These are phyloP conservation scores for Sisor rabdophorus DNA, from an alignment of 2,113 vertebrate genomes.

Conservation along the genomic window DNA sequence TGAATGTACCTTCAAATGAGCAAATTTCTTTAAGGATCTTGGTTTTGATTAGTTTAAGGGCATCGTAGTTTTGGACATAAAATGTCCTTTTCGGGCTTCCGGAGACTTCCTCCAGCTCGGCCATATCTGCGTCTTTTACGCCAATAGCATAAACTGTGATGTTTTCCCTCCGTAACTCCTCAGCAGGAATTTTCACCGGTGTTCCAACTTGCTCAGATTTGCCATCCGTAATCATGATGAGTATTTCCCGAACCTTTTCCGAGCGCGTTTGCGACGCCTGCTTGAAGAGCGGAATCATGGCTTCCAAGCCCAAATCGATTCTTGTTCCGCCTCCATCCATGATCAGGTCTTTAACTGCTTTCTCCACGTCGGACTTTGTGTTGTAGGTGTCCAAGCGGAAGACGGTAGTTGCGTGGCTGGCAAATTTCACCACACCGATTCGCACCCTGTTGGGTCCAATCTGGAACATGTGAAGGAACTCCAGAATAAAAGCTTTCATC, in stretches of 20 bases:
- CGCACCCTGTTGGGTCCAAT: slow-evolving; percentile 69
- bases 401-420: slow-evolving; percentile 51
- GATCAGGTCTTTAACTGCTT: slow-evolving; percentile 61
- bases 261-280: slow-evolving; percentile 54
- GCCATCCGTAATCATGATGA: slow-evolving; percentile 79
- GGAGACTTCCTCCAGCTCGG: slow-evolving; percentile 69
- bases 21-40: slow-evolving; percentile 77
- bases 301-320: slow-evolving; percentile 68
- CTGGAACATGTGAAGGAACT: slow-evolving; percentile 67
- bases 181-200: slow-evolving; percentile 61
- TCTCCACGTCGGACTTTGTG: slow-evolving; percentile 53
- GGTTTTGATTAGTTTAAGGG: slow-evolving; percentile 69
- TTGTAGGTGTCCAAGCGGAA: slow-evolving; percentile 59
- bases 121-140: slow-evolving; percentile 61
- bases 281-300: slow-evolving; percentile 68
- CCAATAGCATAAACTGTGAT: slow-evolving; percentile 77
- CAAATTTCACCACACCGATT: slow-evolving; percentile 76
- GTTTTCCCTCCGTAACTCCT: slow-evolving; percentile 56
- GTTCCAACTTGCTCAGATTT: slow-evolving; percentile 60
- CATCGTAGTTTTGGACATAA: slow-evolving; percentile 76
- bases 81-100: slow-evolving; percentile 64
- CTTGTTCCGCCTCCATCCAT: slow-evolving; percentile 68
- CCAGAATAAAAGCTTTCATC: slow-evolving; percentile 77
- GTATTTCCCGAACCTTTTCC: slow-evolving; percentile 59
- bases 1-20: slow-evolving; percentile 69